Evolutionary conservation across 2,888 invertebrate genomes (phyloP).

Genomic region (Scaptomyza polygonia): DNA sequence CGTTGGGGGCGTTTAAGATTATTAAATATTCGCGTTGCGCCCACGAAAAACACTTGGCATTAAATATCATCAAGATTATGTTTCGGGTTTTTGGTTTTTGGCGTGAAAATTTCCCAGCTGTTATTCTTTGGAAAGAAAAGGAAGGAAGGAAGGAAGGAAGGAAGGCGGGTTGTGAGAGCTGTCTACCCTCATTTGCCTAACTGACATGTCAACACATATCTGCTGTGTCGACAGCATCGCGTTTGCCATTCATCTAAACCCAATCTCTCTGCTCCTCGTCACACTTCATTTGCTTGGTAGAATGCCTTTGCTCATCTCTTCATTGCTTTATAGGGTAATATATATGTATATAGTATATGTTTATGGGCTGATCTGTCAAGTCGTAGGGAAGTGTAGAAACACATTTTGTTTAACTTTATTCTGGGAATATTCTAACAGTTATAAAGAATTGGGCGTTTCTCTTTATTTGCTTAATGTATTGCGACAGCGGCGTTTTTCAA

Average conservation of each 20-base stretch:
- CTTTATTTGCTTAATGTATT: constrained; percentile 39
- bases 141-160: neutral
- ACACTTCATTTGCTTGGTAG: constrained; percentile 47
- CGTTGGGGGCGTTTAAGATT: neutral
- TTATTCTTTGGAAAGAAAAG: neutral
- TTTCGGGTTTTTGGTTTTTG: constrained; percentile 2
- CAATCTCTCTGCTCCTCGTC: neutral
- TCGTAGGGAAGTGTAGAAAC: constrained; percentile 44
- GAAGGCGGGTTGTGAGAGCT: constrained; percentile 27
- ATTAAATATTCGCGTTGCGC: constrained; percentile 27
- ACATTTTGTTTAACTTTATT: constrained; percentile 63
- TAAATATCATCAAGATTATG: constrained; percentile 33
- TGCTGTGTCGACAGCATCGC: constrained; percentile 32
- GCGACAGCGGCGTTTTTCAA: constrained; percentile 62
- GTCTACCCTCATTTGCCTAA: constrained; percentile 79
- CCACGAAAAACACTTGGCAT: constrained; percentile 17
- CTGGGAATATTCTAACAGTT: constrained; percentile 58
- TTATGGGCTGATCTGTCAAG: constrained; percentile 60
- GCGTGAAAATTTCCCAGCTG: constrained; percentile 4
- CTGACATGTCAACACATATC: constrained; percentile 74
- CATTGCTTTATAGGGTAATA: constrained; percentile 23
- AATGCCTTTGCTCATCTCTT: constrained; percentile 52
- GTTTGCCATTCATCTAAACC: constrained; percentile 47
- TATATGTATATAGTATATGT: neutral
- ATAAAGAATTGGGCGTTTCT: constrained; percentile 44